Evolutionary conservation across 2,888 invertebrate species (phyloP), one percentile per base, ranked within the genome.

Genomic region (Carpatolechia fugitivella): DNA sequence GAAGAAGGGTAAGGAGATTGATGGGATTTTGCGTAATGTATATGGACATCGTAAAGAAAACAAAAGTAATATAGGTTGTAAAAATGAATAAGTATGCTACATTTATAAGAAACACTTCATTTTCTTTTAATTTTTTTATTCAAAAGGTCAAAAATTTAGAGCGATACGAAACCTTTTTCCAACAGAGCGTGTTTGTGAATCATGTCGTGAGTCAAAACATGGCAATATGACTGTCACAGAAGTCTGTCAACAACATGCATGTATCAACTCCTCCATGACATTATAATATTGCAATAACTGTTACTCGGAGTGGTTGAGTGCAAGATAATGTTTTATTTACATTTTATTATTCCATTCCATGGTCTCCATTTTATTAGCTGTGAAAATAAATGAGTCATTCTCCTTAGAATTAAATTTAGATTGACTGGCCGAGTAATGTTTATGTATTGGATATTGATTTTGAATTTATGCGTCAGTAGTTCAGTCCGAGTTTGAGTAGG

Each of bases 391-490:
- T 70, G 74, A 76, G 66, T 74, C 75, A 72, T 65, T 67, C 64
- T 60, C 66, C 60, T 70, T 72, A 65, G 73, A 75, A 69, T 79
- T 76, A 77, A 67, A 73, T 74, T 71, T 74, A 72, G 73, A 72
- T 65, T 70, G 69, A 64, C 65, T 61, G n/a, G n/a, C n/a, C n/a
- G 66, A 67, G 70, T 68, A 59, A 63, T 62, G 64, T 68, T 66
- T 63, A 61, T 63, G 60, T 59, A 59, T 30, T 56, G 66, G 67
- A 69, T 70, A 68, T 69, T 68, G 66, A 68, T 60, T 62, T 61
- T 24, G 46, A 58, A 56, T 63, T 56, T 59, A 38, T 53, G 54
- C 53, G 56, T 46, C 50, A 29, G 63, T 65, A n/a, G n/a, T 64
- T 71, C 64, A 68, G 66, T 30, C 16, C 30, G 29, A 18, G 31